Percentiles rank a stretch among this genome's conserved stretches.
Evolutionary conservation across 2,888 invertebrate species (phyloP).

Genomic region (Hoplodrina blanda): DNA sequence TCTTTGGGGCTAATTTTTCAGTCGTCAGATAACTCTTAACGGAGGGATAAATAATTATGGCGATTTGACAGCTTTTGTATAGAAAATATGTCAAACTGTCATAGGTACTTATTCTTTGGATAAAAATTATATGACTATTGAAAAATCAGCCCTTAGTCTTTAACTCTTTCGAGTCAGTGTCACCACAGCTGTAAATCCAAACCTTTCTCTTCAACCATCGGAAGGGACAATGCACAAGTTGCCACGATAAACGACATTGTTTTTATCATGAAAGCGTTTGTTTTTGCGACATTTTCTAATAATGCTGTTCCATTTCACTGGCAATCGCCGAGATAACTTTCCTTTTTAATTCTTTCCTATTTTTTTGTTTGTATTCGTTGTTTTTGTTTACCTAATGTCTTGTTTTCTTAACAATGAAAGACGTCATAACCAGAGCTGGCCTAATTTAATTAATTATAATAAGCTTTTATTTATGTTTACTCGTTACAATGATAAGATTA

Average conservation of each 20-base stretch:
- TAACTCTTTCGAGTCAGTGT: background rate
- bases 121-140: too few species aligned
- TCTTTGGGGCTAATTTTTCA: too few species aligned
- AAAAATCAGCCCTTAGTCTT: too few species aligned
- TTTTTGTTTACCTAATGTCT: constrained; percentile 32
- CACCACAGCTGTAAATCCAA: constrained; percentile 23
- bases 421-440: constrained; percentile 23
- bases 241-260: constrained; percentile 25
- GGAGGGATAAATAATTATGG: too few species aligned
- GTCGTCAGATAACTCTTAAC: too few species aligned
- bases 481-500: background rate
- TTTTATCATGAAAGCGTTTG: constrained; percentile 24
- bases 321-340: constrained; percentile 35
- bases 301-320: constrained; percentile 39
- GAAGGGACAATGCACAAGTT: constrained; percentile 24
- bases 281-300: constrained; percentile 39
- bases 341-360: constrained; percentile 39
- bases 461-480: constrained; percentile 6
- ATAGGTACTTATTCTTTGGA: too few species aligned
- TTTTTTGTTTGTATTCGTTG: constrained; percentile 39
- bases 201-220: constrained; percentile 5
- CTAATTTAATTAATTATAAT: constrained; percentile 20
- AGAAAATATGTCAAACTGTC: too few species aligned
- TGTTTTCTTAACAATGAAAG: constrained; percentile 19
- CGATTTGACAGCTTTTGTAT: too few species aligned